Base-by-base conservation (phyloP, 2,113 vertebrate species). In the Aix galericulata region DNA sequence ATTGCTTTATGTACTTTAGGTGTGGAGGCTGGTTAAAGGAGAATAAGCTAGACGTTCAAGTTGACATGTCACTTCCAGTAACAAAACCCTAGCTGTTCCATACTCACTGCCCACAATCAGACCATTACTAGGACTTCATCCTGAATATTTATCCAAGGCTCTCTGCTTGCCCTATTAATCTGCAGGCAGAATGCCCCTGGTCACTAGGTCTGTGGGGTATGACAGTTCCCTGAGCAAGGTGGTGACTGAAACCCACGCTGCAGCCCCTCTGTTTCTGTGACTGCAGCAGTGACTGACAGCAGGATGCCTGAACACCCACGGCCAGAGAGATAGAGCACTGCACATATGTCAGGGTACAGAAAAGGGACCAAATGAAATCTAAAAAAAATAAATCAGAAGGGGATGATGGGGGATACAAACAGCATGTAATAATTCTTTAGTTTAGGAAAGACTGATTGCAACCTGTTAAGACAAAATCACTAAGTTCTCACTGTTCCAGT, bases 251-350 rank as follows among this genome's bases (percentile, higher is more conserved):
- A 36, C 60, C 67, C 52, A 29, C 55, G 1, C 31, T 18, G 9
- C 36, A 92, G 73, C 31, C 93, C 82, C 78, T 64, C 74, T 36
- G 86, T 63, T 89, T 63, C 73, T 81, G 84, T 68, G 94, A 83
- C 85, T 88, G 81, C 62, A 59, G 11, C 66, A 59, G 21, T 93
- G 93, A 97, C 75, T 96, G 95, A 96, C 95, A 96, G 93, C 50
- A 5, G 87, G 86, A 55, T 67, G 87, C 4, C 72, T 74, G 21
- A 91, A 95, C 96, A 66, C 94, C 88, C 97, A 96, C 95, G 1
- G 4, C 52, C 73, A 18, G 17, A 48, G 31, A 63, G n/a, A 73
- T 50, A 13, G 67, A 62, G 93, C 23, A 16, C 90, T 25, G 3
- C 13, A 6, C 95, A 88, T 92, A 95, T 92, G 87, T 90, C 80